phyloP scores from a whole-genome alignment of 2,797 vertebrate species.

The Mionectes olivaceus region DNA sequence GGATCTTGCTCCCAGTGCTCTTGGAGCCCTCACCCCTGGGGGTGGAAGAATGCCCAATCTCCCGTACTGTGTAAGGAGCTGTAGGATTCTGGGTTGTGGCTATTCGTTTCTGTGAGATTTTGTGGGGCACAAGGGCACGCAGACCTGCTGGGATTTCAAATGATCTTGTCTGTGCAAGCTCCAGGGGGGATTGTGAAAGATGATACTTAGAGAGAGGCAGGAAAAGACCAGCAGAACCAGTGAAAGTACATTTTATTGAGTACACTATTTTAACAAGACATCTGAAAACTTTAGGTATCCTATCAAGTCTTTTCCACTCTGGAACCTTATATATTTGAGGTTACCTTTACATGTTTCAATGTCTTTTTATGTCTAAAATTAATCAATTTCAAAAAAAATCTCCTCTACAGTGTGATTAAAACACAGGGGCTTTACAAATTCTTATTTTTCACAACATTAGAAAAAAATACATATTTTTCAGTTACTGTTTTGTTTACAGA shows the following conservation, averaged over 20 bases:
- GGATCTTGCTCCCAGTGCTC: rapidly evolving
- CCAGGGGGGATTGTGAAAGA: neutral
- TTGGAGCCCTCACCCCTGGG: rapidly evolving
- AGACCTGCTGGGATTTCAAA: neutral
- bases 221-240: neutral
- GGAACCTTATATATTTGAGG: neutral
- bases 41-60: neutral
- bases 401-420: neutral
- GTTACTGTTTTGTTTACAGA: neutral
- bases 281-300: neutral
- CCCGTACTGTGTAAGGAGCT: neutral
- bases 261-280: neutral
- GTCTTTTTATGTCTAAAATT: neutral
- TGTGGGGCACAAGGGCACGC: neutral
- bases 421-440: neutral
- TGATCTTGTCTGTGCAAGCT: neutral
- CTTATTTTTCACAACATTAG: neutral
- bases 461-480: neutral
- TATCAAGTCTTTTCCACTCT: neutral
- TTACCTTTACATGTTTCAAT: neutral
- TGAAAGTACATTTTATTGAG: neutral
- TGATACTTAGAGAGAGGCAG: neutral
- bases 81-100: neutral
- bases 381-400: neutral
- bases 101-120: neutral